phyloP scores from a whole-genome alignment of 2,797 vertebrate species.

The Lates japonicus region DNA sequence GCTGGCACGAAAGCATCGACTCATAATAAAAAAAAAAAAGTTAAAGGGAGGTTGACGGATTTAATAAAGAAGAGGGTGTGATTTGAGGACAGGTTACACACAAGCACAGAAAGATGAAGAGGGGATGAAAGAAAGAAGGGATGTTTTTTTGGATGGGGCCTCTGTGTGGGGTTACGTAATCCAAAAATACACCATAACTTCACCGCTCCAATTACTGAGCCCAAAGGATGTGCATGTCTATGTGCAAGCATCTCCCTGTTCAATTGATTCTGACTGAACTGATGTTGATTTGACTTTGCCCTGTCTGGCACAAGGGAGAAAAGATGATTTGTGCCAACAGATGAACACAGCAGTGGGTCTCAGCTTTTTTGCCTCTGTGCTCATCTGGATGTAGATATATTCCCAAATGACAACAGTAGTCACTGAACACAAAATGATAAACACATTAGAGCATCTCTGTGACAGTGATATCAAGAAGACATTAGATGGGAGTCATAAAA shows the following conservation, averaged over 20 bases:
- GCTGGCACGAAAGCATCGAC: constrained; percentile 44
- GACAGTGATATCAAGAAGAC: background rate
- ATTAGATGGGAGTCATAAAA: background rate
- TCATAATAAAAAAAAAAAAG: constrained; percentile 23
- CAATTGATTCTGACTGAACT: constrained; percentile 28
- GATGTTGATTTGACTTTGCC: constrained; percentile 22
- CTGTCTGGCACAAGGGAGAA: constrained; percentile 13
- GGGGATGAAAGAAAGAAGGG: constrained; percentile 4
- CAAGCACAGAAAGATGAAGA: constrained; percentile 4
- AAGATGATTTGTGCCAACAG: constrained; percentile 26
- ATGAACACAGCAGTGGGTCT: constrained; percentile 30
- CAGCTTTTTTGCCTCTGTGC: constrained; percentile 30
- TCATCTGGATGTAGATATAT: constrained; percentile 36
- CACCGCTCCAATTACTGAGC: constrained; percentile 41
- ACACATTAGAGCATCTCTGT: constrained; percentile 9
- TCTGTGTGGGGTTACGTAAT: constrained; percentile 40
- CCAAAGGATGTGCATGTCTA: constrained; percentile 12
- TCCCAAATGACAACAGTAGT: constrained; percentile 5
- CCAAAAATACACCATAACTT: constrained; percentile 45
- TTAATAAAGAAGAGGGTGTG: constrained; percentile 30
- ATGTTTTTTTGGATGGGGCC: background rate
- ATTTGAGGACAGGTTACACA: constrained; percentile 18
- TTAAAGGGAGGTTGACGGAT: constrained; percentile 38
- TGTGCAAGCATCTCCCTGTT: constrained; percentile 13
- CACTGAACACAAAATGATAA: constrained; percentile 3